Conservation (phyloP, 2,797 vertebrate species). For the Sebastes flavidus region DNA sequence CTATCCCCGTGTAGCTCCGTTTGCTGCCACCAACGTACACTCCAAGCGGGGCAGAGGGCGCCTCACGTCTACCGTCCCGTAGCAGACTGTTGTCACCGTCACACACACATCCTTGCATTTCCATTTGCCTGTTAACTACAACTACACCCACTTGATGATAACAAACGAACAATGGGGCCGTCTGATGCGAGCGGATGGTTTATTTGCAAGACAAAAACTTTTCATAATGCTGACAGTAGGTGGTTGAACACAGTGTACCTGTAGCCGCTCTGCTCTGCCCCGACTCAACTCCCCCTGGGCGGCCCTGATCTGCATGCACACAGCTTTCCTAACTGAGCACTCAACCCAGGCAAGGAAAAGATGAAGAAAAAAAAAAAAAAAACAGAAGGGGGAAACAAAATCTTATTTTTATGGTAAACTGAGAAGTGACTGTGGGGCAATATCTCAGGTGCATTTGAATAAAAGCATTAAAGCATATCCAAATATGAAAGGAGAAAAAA, state of each 20-base stretch:
- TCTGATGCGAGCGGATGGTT: slow-evolving; percentile 45
- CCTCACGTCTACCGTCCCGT: slow-evolving; percentile 15
- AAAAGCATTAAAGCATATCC: slow-evolving; percentile 83
- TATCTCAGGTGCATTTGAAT: slow-evolving; percentile 84
- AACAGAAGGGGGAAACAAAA: slow-evolving; percentile 56
- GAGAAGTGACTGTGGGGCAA: slow-evolving; percentile 73
- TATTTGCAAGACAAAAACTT: slow-evolving; percentile 79
- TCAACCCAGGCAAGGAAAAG: slow-evolving; percentile 50
- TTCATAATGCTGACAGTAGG: slow-evolving; percentile 39
- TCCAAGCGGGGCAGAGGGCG: not conserved
- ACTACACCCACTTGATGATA: slow-evolving; percentile 66
- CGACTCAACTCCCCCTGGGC: slow-evolving; percentile 37
- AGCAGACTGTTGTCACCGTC: slow-evolving; percentile 20
- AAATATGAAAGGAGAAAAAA: slow-evolving; percentile 67
- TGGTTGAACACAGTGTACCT: slow-evolving; percentile 42
- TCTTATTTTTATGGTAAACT: slow-evolving; percentile 80
- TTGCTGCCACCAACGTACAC: not conserved
- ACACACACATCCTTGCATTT: slow-evolving; percentile 38
- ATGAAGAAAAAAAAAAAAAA: not conserved
- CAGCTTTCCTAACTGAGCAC: slow-evolving; percentile 57
- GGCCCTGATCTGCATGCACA: slow-evolving; percentile 60
- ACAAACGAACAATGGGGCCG: slow-evolving; percentile 61
- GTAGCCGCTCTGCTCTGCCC: slow-evolving; percentile 39
- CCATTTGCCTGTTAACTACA: slow-evolving; percentile 53
- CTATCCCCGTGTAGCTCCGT: slow-evolving; percentile 6